Conservation (phyloP, 2,888 invertebrate species). For the Agrochola circellaris region DNA sequence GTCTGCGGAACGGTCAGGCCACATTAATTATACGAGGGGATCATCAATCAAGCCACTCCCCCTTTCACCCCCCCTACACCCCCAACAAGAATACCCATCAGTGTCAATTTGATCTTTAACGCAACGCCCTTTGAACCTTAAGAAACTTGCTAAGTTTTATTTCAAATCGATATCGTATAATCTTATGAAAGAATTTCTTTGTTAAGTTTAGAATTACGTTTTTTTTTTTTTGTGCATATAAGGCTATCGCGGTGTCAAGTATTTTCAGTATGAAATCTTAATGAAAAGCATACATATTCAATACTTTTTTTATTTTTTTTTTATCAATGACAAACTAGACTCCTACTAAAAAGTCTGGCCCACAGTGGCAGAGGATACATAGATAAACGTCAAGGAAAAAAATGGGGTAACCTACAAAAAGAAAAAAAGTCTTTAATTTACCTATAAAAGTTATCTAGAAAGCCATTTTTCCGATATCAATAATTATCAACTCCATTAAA, state of each 20-base stretch:
- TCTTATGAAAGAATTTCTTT: slow-evolving; percentile 23
- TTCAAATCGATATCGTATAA: slow-evolving; percentile 49
- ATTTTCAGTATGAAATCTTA: too few species aligned
- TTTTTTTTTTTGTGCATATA: background rate
- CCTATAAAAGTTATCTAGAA: background rate
- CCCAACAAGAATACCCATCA: slow-evolving; percentile 77
- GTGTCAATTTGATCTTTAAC: slow-evolving; percentile 78
- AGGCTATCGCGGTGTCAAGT: too few species aligned
- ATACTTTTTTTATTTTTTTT: background rate
- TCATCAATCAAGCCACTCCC: slow-evolving; percentile 81
- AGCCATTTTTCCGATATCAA: background rate
- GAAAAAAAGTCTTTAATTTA: too few species aligned
- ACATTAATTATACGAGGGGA: slow-evolving; percentile 84
- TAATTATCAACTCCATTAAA: background rate
- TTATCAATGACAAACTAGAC: background rate
- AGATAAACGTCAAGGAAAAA: background rate
- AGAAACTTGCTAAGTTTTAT: slow-evolving; percentile 47
- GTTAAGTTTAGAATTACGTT: slow-evolving; percentile 15
- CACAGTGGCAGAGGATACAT: background rate
- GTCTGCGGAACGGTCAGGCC: slow-evolving; percentile 76
- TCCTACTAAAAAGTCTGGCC: background rate
- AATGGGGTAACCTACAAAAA: background rate
- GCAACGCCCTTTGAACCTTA: slow-evolving; percentile 47
- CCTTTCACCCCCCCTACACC: slow-evolving; percentile 30
- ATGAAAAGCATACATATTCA: background rate